phyloP scores from a whole-genome alignment of 1,140 invertebrate species.

The Agraylea sexmaculata region DNA sequence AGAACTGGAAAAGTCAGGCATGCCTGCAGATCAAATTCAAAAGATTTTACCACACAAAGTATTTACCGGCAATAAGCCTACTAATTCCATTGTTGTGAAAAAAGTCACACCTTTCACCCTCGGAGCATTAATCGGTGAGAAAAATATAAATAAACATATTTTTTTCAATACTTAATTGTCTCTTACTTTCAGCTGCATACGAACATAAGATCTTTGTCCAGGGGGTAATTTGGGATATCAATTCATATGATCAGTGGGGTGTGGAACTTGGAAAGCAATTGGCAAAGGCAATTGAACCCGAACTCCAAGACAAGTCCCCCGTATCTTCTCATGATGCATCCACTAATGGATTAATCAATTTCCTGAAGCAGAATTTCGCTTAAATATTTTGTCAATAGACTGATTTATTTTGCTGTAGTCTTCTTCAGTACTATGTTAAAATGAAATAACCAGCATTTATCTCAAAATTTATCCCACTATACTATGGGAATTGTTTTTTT shows the following conservation, averaged over 20 bases:
- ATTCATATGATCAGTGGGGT: constrained; percentile 99
- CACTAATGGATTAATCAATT: constrained; percentile 92
- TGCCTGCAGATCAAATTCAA: constrained; percentile 57
- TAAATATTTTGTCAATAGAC: constrained; percentile 3
- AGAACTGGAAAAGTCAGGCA: constrained; percentile 62
- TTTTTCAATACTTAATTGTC: neutral
- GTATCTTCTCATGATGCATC: constrained; percentile 72
- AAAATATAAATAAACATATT: neutral
- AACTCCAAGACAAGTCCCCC: constrained; percentile 57
- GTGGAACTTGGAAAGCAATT: constrained; percentile 98
- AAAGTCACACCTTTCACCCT: constrained; percentile 89
- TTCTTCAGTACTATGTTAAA: too few species aligned
- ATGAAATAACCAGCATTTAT: too few species aligned
- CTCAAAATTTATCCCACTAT: too few species aligned
- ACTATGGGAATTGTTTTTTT: neutral
- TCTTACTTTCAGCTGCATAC: constrained; percentile 70
- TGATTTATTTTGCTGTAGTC: too few species aligned
- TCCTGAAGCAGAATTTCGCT: constrained; percentile 59
- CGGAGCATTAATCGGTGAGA: constrained; percentile 87
- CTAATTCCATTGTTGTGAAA: constrained; percentile 93
- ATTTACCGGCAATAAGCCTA: constrained; percentile 94
- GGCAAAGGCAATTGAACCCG: constrained; percentile 93
- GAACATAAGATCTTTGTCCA: constrained; percentile 99
- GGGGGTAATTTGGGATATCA: constrained; percentile 98
- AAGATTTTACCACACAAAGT: constrained; percentile 91